Evolutionary conservation across 2,113 vertebrate species (phyloP).

Genomic region (Aspidoscelis tigris): DNA sequence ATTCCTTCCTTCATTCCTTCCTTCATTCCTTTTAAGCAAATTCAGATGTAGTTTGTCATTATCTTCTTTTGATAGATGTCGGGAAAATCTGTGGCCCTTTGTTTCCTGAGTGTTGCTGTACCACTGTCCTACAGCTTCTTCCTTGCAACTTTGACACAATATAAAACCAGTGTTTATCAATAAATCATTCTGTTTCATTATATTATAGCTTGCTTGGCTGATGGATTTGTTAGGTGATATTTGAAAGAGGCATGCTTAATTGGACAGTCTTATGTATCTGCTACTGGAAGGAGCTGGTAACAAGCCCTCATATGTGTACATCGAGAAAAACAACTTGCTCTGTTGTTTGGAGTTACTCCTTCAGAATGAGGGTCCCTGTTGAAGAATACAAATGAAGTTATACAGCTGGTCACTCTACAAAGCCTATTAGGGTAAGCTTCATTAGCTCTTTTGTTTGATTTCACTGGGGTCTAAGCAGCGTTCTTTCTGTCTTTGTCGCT

Average conservation of each 20-base stretch:
- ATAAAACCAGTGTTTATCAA: constrained; percentile 7
- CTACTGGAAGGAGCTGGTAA: constrained; percentile 20
- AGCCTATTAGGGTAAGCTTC: constrained; percentile 70
- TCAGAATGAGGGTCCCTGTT: constrained; percentile 3
- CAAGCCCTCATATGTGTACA: not conserved
- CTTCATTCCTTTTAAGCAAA: no score
- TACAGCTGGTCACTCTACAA: constrained; percentile 77
- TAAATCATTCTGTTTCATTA: not conserved
- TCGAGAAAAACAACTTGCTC: constrained; percentile 1
- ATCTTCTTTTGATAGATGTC: no score
- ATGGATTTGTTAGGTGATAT: not conserved
- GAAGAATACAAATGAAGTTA: constrained; percentile 71
- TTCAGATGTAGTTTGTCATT: no score
- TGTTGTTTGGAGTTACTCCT: constrained; percentile 45
- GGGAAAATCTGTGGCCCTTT: no score
- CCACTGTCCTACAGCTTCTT: no score
- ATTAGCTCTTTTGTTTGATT: constrained; percentile 77
- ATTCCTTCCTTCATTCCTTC: no score
- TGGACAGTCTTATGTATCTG: not conserved
- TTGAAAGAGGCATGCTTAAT: constrained; percentile 20
- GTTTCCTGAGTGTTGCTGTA: no score
- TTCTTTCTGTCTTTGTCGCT: constrained; percentile 66
- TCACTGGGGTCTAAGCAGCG: constrained; percentile 68
- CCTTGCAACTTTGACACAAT: not conserved
- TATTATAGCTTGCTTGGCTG: not conserved